phyloP scores from a whole-genome alignment of 2,113 vertebrate genomes.

The Calidris pugnax region DNA sequence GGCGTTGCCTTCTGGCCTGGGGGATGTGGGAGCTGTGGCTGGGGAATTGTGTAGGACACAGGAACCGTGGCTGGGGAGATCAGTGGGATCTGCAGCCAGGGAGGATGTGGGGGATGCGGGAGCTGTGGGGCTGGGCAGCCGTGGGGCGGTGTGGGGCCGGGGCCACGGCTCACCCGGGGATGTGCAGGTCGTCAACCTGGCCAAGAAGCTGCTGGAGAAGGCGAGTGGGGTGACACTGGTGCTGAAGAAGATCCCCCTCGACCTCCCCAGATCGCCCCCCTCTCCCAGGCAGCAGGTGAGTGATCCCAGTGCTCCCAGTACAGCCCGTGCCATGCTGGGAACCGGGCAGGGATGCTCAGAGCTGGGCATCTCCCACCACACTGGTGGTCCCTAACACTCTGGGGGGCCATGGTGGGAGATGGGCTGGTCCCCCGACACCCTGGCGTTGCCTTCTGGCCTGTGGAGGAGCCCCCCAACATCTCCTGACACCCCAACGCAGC shows the following conservation, averaged over 20 bases:
- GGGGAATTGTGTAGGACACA: too few species aligned
- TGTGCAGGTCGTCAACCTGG: too few species aligned
- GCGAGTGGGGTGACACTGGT: too few species aligned
- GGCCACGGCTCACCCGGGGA: too few species aligned
- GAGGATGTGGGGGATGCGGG: too few species aligned
- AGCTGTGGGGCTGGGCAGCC: too few species aligned
- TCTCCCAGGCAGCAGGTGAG: conserved; percentile 2
- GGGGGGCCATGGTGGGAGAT: background rate
- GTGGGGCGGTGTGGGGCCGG: too few species aligned
- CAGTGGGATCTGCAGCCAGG: too few species aligned
- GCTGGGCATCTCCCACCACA: fast-evolving
- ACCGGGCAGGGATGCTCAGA: background rate
- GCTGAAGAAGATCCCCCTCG: conserved; percentile 80
- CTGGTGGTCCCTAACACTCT: background rate
- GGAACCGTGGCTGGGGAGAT: too few species aligned
- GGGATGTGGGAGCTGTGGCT: too few species aligned
- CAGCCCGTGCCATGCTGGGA: background rate
- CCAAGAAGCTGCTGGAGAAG: too few species aligned
- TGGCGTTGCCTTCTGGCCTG: fast-evolving
- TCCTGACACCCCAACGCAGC: fast-evolving
- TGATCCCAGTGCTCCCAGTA: background rate
- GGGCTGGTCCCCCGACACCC: background rate
- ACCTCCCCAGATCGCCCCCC: fast-evolving
- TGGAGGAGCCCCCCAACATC: background rate
- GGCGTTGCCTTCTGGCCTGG: too few species aligned